Base-by-base conservation (phyloP, 2,888 invertebrate species). In the Lasioglossum figueresi region DNA sequence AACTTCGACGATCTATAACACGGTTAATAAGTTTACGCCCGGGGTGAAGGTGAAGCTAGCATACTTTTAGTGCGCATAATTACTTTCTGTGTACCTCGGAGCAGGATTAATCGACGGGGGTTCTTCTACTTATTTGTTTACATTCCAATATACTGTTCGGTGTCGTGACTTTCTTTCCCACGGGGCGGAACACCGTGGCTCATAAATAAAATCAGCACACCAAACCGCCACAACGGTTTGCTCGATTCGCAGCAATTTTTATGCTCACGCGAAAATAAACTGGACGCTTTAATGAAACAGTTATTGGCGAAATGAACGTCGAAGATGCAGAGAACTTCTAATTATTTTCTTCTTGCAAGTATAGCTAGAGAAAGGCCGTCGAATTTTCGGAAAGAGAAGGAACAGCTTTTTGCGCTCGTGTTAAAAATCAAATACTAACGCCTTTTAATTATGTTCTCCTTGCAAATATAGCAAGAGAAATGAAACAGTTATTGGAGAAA, bases 61-160 rank as follows among this genome's bases (percentile, higher is more conserved):
- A 4, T 27, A 27, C 27, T 31, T 59, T 45, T 76, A 73, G n/a
- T 66, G 45, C 45, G 12, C 34, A 43, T 83, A 83, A 84, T 83
- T 84, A 84, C 79, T 72, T 84, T n/a, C 31, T 10, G 40, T 4
- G 12, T 40, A n/a, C 34, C 23, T 16, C 31, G 75, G 34, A 79
- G 45, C 34, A 43, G 71, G 75, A 75, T 78, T 84, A 83, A 84
- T 79, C 78, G 37, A 71, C 45, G 31, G 56, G 19, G n/a, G 66
- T 40, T 52, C 19, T 68, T 48, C 66, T 73, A 40, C 56, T 43
- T 40, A 40, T 75, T 81, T 71, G 48, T 76, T 76, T 66, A 68
- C 34, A 83, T 66, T 66, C 23, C 48, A 34, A 71, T n/a, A 75
- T 43, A 71, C 80, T 71, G 68, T 59, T n/a, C 31, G 31, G 19